These are phyloP conservation scores for Polymixis lichenea DNA, from an alignment of 2,888 invertebrate species.

Conservation along the genomic window DNA sequence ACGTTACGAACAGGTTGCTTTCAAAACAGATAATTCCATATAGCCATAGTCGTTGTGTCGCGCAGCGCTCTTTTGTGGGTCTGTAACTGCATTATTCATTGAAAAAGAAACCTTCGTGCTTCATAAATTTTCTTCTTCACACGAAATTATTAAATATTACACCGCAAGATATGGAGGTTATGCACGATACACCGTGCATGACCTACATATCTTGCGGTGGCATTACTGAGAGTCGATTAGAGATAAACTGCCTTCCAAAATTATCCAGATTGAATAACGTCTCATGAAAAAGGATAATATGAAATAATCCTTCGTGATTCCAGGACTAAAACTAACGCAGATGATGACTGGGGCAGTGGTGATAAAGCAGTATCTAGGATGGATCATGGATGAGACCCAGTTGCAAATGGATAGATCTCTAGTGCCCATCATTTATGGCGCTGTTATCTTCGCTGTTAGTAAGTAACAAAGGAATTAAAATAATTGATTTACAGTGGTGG, in stretches of 20 bases:
- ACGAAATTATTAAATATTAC: neutral
- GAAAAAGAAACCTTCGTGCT: neutral
- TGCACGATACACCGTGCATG: too few species aligned
- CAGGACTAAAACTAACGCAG: slow-evolving; percentile 73
- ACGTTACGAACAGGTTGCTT: neutral
- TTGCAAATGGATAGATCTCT: slow-evolving; percentile 58
- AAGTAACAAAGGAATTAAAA: slow-evolving; percentile 50
- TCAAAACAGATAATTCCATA: neutral
- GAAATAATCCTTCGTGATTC: slow-evolving; percentile 34
- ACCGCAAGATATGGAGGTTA: too few species aligned
- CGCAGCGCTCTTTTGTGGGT: too few species aligned
- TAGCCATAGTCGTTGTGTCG: neutral
- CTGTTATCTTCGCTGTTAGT: slow-evolving; percentile 72
- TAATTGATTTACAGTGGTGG: neutral
- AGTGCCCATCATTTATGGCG: slow-evolving; percentile 72
- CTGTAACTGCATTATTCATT: neutral
- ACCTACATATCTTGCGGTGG: neutral
- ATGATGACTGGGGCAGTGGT: slow-evolving; percentile 73
- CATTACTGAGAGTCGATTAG: neutral
- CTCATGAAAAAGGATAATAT: neutral
- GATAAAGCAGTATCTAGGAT: slow-evolving; percentile 72
- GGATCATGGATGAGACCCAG: slow-evolving; percentile 71
- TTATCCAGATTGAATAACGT: neutral
- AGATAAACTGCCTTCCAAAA: neutral
- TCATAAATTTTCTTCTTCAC: neutral